Evolutionary conservation across 2,113 vertebrate species (phyloP), one percentile per base, ranked within the genome.

Genomic region (Oryzias woworae): DNA sequence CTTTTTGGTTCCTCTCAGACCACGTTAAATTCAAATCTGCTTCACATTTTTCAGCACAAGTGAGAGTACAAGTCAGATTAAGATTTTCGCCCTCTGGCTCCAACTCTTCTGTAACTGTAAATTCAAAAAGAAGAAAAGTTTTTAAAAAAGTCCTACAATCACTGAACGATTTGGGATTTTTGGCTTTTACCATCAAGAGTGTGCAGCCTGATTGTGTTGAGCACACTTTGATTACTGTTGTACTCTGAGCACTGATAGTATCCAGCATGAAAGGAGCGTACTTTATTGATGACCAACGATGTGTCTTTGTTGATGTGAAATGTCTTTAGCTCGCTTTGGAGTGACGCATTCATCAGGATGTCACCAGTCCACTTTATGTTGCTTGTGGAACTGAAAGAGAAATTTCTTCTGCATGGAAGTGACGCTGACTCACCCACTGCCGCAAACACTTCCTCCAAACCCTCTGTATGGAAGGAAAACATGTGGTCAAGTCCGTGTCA

Each of bases 381-480:
- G 14, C 31, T 43, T 7, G 50, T 50, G 14, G 26, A 18, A 14
- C 16, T 42, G 4, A 60, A 59, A 68, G 75, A 62, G 75, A 82
- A 81, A 80, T 53, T 66, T 42, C 14, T 62, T 24, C 43, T 7
- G 42, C 83, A 88, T 28, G 64, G 15, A 18, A 88, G 68, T 48
- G 80, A 78, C 64, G 86, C 63, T 76, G 85, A 81, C 69, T 83
- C 78, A 72, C 73, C 75, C 18, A 70, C 83, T 16, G 45, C 62
- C 18, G 61, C 56, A 28, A 87, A 84, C 59, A 88, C 77, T 87
- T 88, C 85, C 82, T 90, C 83, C 51, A 78, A 1, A 0, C 86
- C 82, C 54, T 69, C 87, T 88, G 20, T 10, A 26, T 22, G 12
- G 82, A 71, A 69, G 14, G 26, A 20, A 12, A 68, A 6, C 20